Percentiles rank a stretch among this genome's conserved stretches.
phyloP scores from a whole-genome alignment of 2,888 invertebrate genomes.

The Hydrotaea cyrtoneurina region DNA sequence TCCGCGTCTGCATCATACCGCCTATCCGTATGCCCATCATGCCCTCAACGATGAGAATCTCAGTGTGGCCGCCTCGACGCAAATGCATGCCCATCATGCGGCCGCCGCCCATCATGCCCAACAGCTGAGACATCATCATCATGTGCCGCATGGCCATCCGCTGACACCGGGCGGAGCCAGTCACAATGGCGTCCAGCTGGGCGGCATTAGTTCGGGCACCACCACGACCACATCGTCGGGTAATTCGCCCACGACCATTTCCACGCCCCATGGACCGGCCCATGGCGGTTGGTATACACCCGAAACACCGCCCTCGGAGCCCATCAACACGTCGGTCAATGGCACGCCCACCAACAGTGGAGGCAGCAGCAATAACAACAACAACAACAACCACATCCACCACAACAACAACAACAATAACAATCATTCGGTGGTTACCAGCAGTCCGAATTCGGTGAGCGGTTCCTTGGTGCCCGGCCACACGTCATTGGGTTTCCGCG shows the following conservation, averaged over 20 bases:
- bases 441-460: slow-evolving; percentile 70
- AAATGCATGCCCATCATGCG: slow-evolving; percentile 78
- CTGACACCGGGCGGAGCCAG: slow-evolving; percentile 73
- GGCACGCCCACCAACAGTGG: slow-evolving; percentile 56
- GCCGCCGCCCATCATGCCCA: slow-evolving; percentile 77
- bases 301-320: slow-evolving; percentile 80
- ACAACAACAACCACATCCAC: slow-evolving; percentile 69
- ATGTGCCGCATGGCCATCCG: slow-evolving; percentile 71
- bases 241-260: slow-evolving; percentile 76
- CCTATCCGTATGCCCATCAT: slow-evolving; percentile 79
- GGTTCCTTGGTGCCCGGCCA: slow-evolving; percentile 69
- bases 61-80: slow-evolving; percentile 76
- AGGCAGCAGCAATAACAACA: slow-evolving; percentile 65
- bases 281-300: slow-evolving; percentile 81
- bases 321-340: slow-evolving; percentile 71
- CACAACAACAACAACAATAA: slow-evolving; percentile 68
- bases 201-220: slow-evolving; percentile 67
- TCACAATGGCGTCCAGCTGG: slow-evolving; percentile 70
- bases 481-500: slow-evolving; percentile 78
- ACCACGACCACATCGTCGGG: slow-evolving; percentile 72
- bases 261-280: slow-evolving; percentile 78
- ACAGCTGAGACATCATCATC: slow-evolving; percentile 74
- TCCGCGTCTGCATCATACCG: slow-evolving; percentile 80
- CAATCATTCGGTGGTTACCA: slow-evolving; percentile 71
- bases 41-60: slow-evolving; percentile 80